Base-by-base conservation (phyloP, 1,140 invertebrate species). In the Lucilia cuprina region DNA sequence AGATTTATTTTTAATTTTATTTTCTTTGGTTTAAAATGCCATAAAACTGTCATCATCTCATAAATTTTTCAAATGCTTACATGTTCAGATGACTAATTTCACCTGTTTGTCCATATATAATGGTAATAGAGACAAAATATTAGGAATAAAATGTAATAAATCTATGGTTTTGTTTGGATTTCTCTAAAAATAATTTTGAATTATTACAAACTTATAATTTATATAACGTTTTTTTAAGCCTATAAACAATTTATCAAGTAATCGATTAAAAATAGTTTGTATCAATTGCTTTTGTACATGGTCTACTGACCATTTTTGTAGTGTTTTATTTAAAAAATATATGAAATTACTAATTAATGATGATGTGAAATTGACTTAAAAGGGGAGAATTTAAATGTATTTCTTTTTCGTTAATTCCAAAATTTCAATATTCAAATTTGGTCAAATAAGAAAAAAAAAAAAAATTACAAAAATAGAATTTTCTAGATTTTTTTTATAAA, bases 21-120 rank as follows among this genome's bases (percentile, higher is more conserved):
- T 70, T 70, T 70, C 21, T 25, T 25, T 17, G 2, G 13, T 5
- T 70, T 10, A 55, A 70, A 21, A 21, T 70, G n/a, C 21, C 65
- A 70, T 70, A 70, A 70, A 70, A 70, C 19, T 25, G 65, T 70
- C 65, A 70, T 70, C 65, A 70, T 70, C n/a, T 21, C 65, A 70
- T 21, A 70, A 70, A 70, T 19, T 21, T 70, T 70, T 8, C 60
- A 55, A 41, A 41, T 10, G 41, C 10, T n/a, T n/a, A 60, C 55
- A 17, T n/a, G 55, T 60, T 60, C 55, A 60, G 14, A 3, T 17
- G 50, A n/a, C 2, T 60, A 60, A 17, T 17, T n/a, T 17, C 50
- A 60, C 13, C 13, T 60, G 50, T 60, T 60, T n/a, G 50, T 30
- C 17, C 17, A 8, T 41, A 10, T 41, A 41, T 60, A 60, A 12